phyloP scores from a whole-genome alignment of 1,140 invertebrate genomes.

The Cherax destructor region DNA sequence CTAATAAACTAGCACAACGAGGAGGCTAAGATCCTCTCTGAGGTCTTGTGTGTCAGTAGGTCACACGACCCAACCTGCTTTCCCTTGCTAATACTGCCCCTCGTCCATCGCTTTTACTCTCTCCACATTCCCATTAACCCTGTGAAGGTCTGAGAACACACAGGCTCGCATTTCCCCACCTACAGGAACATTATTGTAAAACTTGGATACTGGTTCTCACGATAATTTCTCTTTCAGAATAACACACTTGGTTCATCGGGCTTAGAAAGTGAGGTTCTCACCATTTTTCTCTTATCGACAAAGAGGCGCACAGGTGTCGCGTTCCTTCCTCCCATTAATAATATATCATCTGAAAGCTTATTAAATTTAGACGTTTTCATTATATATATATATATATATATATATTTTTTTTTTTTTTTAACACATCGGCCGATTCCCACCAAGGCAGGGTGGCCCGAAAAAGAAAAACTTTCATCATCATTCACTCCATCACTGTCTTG shows the following conservation, averaged over 20 bases:
- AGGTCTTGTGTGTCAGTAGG: background rate
- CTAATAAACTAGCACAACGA: background rate
- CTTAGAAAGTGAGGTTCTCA: background rate
- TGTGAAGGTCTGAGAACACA: background rate
- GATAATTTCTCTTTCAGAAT: background rate
- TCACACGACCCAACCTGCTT: background rate
- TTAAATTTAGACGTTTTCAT: too few species aligned
- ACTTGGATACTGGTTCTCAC: background rate
- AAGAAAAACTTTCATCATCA: too few species aligned
- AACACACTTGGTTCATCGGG: background rate
- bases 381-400: too few species aligned
- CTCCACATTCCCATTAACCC: background rate
- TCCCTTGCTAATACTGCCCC: background rate
- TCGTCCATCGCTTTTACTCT: background rate
- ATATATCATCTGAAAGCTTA: too few species aligned
- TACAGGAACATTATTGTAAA: background rate
- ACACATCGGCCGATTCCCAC: too few species aligned
- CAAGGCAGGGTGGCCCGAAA: too few species aligned
- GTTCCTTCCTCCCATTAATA: too few species aligned
- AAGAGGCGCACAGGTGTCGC: too few species aligned
- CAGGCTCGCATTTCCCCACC: background rate
- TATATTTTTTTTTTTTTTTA: too few species aligned
- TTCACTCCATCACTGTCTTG: too few species aligned
- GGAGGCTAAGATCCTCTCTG: background rate
- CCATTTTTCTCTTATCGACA: background rate